A percentile compares a stretch with the other conserved stretches of the same genome.
Evolutionary conservation across 2,888 invertebrate species (phyloP).

Genomic region (Parelbella ahira): DNA sequence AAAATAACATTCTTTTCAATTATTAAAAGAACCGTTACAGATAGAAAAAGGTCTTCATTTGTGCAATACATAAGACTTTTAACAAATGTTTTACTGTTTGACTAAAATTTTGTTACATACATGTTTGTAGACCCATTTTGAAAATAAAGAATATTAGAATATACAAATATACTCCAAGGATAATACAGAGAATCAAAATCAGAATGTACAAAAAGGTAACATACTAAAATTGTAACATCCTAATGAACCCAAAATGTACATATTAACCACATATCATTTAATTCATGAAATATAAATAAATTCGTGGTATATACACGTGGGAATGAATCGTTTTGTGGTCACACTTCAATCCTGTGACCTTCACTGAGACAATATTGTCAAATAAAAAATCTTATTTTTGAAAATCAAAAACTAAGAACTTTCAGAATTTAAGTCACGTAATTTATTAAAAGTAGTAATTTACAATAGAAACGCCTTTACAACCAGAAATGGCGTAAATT

Average conservation of each 20-base stretch:
- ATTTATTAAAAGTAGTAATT: no score
- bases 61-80: no score
- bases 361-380: no score
- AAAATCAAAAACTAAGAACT: no score
- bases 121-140: neutral
- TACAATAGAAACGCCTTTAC: no score
- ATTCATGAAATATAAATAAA: slow-evolving; percentile 32
- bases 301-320: slow-evolving; percentile 55
- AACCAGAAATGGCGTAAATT: slow-evolving; percentile 11
- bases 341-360: slow-evolving; percentile 6
- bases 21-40: no score
- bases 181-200: neutral
- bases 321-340: slow-evolving; percentile 36
- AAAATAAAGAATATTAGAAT: neutral
- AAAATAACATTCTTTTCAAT: no score
- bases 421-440: no score
- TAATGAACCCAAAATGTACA: slow-evolving; percentile 24
- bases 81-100: neutral
- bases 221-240: slow-evolving; percentile 18
- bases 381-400: no score
- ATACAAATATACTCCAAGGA: slow-evolving; percentile 13
- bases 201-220: slow-evolving; percentile 15
- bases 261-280: slow-evolving; percentile 6
- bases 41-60: no score
- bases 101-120: neutral